Percentiles rank a stretch among this genome's conserved stretches.
Evolutionary conservation across 1,140 invertebrate species (phyloP).

Genomic region (Drosophila simulans): DNA sequence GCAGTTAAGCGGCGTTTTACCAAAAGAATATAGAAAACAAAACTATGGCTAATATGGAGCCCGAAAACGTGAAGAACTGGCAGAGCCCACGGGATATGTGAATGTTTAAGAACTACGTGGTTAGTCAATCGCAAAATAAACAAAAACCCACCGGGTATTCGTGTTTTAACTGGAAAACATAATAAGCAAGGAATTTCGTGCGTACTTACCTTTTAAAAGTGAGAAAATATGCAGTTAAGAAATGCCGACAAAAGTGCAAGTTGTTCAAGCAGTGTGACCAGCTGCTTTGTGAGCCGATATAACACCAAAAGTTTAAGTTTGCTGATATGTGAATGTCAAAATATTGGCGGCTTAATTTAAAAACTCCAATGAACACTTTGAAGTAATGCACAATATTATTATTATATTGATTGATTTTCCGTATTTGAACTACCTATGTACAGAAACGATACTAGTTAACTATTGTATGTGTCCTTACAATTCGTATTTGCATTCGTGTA

Average conservation of each 20-base stretch:
- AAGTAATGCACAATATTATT: no score
- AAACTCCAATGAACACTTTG: not conserved
- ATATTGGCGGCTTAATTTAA: not conserved
- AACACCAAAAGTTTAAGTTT: not conserved
- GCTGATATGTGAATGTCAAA: not conserved
- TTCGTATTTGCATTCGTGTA: not conserved
- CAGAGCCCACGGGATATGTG: not conserved
- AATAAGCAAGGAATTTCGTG: not conserved
- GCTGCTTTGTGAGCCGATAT: not conserved
- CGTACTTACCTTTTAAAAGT: slow-evolving; percentile 35
- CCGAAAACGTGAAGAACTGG: slow-evolving; percentile 3
- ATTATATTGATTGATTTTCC: not conserved
- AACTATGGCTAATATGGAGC: slow-evolving; percentile 3
- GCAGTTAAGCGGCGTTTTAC: slow-evolving; percentile 19
- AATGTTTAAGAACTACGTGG: not conserved
- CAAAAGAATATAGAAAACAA: slow-evolving; percentile 5
- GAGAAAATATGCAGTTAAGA: slow-evolving; percentile 6
- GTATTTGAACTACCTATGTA: not conserved
- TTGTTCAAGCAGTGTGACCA: slow-evolving; percentile 37
- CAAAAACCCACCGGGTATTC: not conserved
- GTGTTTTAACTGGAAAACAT: not conserved
- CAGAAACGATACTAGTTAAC: not conserved
- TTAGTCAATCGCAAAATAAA: slow-evolving; percentile 24
- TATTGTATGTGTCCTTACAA: no score
- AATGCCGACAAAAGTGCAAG: slow-evolving; percentile 28